These are phyloP conservation scores for Marronus borbonicus DNA, from an alignment of 2,888 invertebrate species.

Conservation along the genomic window DNA sequence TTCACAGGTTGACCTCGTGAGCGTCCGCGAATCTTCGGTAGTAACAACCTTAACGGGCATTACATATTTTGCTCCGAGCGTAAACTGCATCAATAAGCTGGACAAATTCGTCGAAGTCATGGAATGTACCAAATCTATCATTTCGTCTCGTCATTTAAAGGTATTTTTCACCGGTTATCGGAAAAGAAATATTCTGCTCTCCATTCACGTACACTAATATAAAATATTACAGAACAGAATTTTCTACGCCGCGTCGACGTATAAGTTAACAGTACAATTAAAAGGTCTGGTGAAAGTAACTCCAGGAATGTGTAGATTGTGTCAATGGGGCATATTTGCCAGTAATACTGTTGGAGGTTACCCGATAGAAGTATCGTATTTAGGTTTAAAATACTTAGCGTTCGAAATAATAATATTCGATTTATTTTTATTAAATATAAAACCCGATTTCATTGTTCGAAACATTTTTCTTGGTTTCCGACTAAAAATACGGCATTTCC, in stretches of 20 bases:
- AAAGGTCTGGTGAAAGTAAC: constrained; percentile 50
- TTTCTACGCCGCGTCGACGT: neutral
- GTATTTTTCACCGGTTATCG: constrained; percentile 2
- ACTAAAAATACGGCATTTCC: too few relatives aligned
- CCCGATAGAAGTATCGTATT: neutral
- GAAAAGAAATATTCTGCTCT: neutral
- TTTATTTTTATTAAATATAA: neutral
- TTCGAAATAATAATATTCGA: too few relatives aligned
- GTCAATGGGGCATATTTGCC: constrained; percentile 47
- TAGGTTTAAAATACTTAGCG: too few relatives aligned
- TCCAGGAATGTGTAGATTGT: constrained; percentile 51
- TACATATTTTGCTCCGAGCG: constrained; percentile 50
- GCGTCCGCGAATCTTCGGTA: constrained; percentile 66
- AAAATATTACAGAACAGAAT: neutral
- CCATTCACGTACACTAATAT: constrained; percentile 1
- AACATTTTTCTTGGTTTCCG: neutral
- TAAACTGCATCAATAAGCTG: constrained; percentile 57
- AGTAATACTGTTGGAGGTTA: constrained; percentile 33
- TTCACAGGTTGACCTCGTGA: constrained; percentile 68
- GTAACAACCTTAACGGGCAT: constrained; percentile 42
- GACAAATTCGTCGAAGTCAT: constrained; percentile 60
- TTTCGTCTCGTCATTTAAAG: constrained; percentile 22
- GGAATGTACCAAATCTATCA: constrained; percentile 59
- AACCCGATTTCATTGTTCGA: neutral
- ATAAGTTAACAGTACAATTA: constrained; percentile 38